Base-by-base conservation (phyloP, 2,888 invertebrate species). In the Lasioglossum oenotherae region DNA sequence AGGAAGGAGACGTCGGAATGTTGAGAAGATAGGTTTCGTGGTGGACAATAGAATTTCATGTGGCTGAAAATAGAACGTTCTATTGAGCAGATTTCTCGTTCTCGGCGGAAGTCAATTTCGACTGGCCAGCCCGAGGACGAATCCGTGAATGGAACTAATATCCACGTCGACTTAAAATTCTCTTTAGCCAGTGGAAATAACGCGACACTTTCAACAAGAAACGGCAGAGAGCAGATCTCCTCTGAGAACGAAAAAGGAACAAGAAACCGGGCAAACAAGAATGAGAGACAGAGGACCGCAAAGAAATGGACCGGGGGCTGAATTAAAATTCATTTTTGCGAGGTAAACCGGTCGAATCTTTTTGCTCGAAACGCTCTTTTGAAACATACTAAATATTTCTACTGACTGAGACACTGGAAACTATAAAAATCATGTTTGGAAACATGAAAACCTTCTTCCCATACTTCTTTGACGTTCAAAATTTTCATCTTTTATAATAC, bases 61-160 rank as follows among this genome's bases (percentile, higher is more conserved):
- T 35, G 64, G 19, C 31, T 64, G 64, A 35, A 64, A 64, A 64
- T 64, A 64, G 35, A 38, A 23, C 69, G 38, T 38, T 41, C 38
- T 71, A 4, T 41, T 41, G 71, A 38, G 38, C n/a, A 35, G 31
- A 10, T 46, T 76, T 31, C 35, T 53, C 19, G 31, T 74, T 53
- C 49, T 35, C 44, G 38, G 35, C 23, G 35, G 23, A 44, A 74
- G 79, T 60, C 79, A 74, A 46, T 79, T 64, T 74, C 44, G 16
- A 10, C 35, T 31, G 46, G 10, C n/a, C 46, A 46, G 49, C 23
- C 41, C 1, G 57, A 16, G 46, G 74, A 74, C 74, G 60, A 60
- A 73, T 57, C 64, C 60, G 60, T 79, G 79, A 64, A 74, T 79
- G 64, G 38, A 73, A 79, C 79, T 41, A 79, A 79, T 79, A 73